Percentiles rank a stretch among this genome's conserved stretches.
phyloP scores from a whole-genome alignment of 2,888 invertebrate species.

The Tipula confusa region DNA sequence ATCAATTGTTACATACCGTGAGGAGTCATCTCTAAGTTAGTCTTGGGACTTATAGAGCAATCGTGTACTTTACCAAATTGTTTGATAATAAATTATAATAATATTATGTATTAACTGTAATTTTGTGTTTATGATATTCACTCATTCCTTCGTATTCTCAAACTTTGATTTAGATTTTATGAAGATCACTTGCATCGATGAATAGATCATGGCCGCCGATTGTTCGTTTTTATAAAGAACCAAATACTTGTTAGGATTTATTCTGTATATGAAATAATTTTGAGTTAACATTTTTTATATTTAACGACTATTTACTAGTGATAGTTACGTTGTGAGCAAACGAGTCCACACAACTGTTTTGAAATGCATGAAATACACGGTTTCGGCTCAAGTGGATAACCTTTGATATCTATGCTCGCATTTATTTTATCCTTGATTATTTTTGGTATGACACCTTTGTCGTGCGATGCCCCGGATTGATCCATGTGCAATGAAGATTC shows the following conservation, averaged over 20 bases:
- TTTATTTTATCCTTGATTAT: neutral
- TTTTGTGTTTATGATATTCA: neutral
- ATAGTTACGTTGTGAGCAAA: neutral
- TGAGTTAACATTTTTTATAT: neutral
- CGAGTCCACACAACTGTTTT: neutral
- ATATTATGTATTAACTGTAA: neutral
- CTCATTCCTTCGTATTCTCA: neutral
- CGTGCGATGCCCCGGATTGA: neutral
- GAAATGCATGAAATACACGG: neutral
- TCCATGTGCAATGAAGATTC: too few species aligned
- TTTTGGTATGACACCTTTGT: neutral
- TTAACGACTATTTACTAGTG: neutral
- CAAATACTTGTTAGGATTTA: neutral
- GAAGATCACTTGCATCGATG: neutral
- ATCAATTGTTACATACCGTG: too few species aligned
- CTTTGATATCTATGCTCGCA: neutral
- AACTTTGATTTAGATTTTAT: constrained; percentile 25
- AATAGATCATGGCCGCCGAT: neutral
- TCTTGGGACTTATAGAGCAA: too few species aligned
- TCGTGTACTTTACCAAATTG: too few species aligned
- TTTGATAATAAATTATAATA: constrained; percentile 12
- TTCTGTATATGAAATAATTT: neutral
- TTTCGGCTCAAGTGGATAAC: neutral
- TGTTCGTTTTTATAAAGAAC: neutral
- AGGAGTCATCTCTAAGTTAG: too few species aligned